phyloP scores from a whole-genome alignment of 2,113 vertebrate species.

The Stegostoma tigrinum region DNA sequence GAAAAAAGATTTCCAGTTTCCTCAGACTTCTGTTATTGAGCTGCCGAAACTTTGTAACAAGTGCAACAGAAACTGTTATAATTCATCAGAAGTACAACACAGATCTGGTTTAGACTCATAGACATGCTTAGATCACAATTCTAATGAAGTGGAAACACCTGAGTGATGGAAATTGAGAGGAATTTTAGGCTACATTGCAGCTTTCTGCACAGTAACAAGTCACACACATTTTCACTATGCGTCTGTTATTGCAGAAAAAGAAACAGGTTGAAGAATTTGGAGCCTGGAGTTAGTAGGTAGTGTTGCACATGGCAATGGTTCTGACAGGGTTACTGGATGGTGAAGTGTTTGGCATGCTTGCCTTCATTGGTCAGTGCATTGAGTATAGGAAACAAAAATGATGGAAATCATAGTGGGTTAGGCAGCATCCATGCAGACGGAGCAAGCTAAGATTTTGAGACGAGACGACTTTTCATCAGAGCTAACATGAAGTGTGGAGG shows the following conservation, averaged over 20 bases:
- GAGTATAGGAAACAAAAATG: no score
- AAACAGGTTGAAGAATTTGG: neutral
- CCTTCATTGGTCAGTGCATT: no score
- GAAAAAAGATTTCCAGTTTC: neutral
- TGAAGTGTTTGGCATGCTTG: no score
- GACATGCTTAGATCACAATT: neutral
- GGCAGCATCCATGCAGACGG: no score
- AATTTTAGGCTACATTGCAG: neutral
- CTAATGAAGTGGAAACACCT: neutral
- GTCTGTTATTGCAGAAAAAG: neutral
- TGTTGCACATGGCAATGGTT: no score
- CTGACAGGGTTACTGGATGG: no score
- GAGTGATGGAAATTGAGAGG: neutral
- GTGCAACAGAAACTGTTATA: neutral
- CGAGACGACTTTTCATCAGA: no score
- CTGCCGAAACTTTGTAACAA: neutral
- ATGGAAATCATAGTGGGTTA: no score
- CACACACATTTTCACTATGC: no score
- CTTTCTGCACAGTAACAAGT: neutral
- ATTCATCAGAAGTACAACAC: neutral
- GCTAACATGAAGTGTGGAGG: no score
- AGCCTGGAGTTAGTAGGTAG: no score
- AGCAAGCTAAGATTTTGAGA: no score
- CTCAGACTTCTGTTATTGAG: neutral
- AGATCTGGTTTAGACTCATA: neutral